phyloP scores from a whole-genome alignment of 1,140 invertebrate genomes.

The Pseudachorutes palmiensis region DNA sequence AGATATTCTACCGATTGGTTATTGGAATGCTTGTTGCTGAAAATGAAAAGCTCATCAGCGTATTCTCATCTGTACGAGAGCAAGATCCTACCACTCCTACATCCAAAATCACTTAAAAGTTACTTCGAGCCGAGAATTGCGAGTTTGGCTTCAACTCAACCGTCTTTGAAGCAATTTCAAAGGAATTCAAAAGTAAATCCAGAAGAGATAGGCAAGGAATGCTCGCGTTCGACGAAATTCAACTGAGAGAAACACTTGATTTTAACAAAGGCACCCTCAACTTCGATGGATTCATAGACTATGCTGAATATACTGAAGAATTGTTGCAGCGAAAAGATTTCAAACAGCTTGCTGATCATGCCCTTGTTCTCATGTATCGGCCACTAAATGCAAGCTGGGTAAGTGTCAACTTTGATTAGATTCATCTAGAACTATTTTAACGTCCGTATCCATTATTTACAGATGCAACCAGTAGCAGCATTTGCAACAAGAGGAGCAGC shows the following conservation, averaged over 20 bases:
- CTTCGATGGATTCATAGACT: background rate
- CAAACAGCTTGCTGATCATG: background rate
- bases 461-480: constrained; percentile 9
- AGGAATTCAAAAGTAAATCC: background rate
- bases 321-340: background rate
- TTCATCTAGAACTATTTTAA: background rate
- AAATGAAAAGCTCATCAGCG: background rate
- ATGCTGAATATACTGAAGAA: background rate
- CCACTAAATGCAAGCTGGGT: background rate
- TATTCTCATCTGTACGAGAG: background rate
- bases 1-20: background rate
- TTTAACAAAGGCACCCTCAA: constrained; percentile 2
- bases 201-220: constrained; percentile 3
- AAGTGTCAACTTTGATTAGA: background rate
- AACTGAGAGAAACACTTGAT: constrained; percentile 2
- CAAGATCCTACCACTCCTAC: background rate
- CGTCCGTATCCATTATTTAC: no score
- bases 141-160: background rate
- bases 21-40: background rate
- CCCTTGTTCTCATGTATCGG: background rate
- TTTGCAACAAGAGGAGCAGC: constrained; percentile 10
- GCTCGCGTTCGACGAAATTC: constrained; percentile 10
- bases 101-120: background rate
- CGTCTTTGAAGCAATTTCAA: background rate
- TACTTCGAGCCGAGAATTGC: background rate